Percentiles rank a stretch among this genome's conserved stretches.
Evolutionary conservation across 2,113 vertebrate species (phyloP).

Genomic region (Sardina pilchardus): DNA sequence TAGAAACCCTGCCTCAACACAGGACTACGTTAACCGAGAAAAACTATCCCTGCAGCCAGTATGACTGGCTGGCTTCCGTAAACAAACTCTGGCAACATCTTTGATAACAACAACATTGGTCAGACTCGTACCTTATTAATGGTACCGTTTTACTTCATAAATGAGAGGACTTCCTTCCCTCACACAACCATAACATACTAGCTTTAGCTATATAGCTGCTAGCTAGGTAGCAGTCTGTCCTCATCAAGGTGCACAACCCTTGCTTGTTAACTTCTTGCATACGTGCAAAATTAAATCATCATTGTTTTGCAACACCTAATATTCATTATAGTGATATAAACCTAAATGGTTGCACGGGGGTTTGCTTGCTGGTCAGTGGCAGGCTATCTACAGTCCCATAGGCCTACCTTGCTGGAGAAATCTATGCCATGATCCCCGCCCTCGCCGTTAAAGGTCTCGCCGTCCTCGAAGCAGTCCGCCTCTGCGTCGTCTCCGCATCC

Average conservation of each 20-base stretch:
- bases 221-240: not conserved
- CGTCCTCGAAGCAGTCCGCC: slow-evolving; percentile 69
- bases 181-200: not conserved
- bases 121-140: not conserved
- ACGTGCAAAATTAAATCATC: not conserved
- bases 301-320: not conserved
- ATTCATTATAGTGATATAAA: not conserved
- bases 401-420: slow-evolving; percentile 87
- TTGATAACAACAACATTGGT: not conserved
- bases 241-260: not conserved
- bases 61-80: not conserved
- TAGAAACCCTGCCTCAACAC: not conserved
- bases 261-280: not conserved
- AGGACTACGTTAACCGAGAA: not conserved
- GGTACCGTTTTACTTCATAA: not conserved
- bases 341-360: not conserved
- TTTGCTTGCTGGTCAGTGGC: not conserved
- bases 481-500: slow-evolving; percentile 72
- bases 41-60: not conserved
- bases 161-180: not conserved
- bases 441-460: slow-evolving; percentile 79
- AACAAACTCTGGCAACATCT: too few relatives aligned
- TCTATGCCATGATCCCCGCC: slow-evolving; percentile 77
- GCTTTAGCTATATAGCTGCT: not conserved
- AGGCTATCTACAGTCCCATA: not conserved